Conservation (phyloP, 2,888 invertebrate genomes). For the Ariolimax columbianus region DNA sequence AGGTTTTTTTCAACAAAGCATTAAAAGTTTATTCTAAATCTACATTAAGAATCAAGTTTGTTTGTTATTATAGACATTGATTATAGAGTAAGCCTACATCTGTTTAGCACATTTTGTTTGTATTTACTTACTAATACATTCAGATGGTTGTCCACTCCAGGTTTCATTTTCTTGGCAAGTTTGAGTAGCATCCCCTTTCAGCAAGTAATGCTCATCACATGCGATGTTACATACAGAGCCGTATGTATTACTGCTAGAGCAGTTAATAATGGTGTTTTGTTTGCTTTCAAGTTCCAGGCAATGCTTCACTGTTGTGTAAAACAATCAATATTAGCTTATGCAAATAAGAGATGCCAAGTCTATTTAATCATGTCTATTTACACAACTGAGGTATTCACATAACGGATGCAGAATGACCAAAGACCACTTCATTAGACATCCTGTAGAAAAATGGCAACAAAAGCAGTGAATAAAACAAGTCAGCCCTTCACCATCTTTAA, state of each 20-base stretch:
- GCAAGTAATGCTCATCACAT: not conserved
- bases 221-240: slow-evolving; percentile 3
- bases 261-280: not conserved
- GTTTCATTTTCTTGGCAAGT: slow-evolving; percentile 11
- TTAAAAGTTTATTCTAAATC: too few relatives aligned
- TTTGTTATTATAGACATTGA: not conserved
- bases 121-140: slow-evolving; percentile 25
- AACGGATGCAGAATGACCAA: too few relatives aligned
- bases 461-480: too few relatives aligned
- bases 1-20: too few relatives aligned
- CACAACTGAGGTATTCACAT: too few relatives aligned
- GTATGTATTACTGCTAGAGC: slow-evolving; percentile 1
- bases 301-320: not conserved
- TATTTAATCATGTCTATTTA: too few relatives aligned
- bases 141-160: not conserved
- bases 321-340: not conserved
- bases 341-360: too few relatives aligned
- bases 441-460: too few relatives aligned
- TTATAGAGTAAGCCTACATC: not conserved
- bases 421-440: too few relatives aligned
- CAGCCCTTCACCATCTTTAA: too few relatives aligned
- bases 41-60: not conserved
- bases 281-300: not conserved
- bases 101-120: not conserved
- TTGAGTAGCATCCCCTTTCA: not conserved